Percentiles rank a stretch among this genome's conserved stretches.
These are phyloP conservation scores for Melanophora roralis DNA, from an alignment of 2,888 invertebrate genomes.

Conservation along the genomic window DNA sequence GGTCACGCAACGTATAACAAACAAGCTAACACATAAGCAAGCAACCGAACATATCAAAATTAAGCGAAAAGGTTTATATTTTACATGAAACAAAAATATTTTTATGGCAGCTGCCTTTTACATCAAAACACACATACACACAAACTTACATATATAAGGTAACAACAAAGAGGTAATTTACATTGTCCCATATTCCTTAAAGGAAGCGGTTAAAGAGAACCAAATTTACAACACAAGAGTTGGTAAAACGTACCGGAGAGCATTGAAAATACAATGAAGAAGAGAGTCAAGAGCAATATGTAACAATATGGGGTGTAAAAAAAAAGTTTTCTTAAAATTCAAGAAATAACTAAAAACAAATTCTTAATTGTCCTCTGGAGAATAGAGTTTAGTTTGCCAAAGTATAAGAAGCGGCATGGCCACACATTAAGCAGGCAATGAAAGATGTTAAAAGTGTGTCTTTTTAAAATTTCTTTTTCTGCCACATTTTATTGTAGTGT, in stretches of 20 bases:
- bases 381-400: conserved; percentile 54
- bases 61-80: conserved; percentile 3
- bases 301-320: background rate
- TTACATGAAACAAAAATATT: background rate
- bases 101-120: conserved; percentile 43
- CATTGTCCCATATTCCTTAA: conserved; percentile 45
- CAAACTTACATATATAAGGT: background rate
- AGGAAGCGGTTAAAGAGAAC: background rate
- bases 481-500: background rate
- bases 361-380: conserved; percentile 47
- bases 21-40: background rate
- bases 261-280: background rate
- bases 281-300: background rate
- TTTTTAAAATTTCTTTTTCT: background rate
- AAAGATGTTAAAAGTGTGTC: conserved; percentile 10
- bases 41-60: too few species aligned
- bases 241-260: background rate
- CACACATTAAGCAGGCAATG: conserved; percentile 13
- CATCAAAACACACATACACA: background rate
- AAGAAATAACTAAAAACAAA: conserved; percentile 2
- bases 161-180: conserved; percentile 12
- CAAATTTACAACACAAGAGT: background rate
- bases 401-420: conserved; percentile 53
- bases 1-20: conserved; percentile 47
- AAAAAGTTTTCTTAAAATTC: background rate